Conservation (phyloP, 2,888 invertebrate genomes). For the Encarsia formosa region DNA sequence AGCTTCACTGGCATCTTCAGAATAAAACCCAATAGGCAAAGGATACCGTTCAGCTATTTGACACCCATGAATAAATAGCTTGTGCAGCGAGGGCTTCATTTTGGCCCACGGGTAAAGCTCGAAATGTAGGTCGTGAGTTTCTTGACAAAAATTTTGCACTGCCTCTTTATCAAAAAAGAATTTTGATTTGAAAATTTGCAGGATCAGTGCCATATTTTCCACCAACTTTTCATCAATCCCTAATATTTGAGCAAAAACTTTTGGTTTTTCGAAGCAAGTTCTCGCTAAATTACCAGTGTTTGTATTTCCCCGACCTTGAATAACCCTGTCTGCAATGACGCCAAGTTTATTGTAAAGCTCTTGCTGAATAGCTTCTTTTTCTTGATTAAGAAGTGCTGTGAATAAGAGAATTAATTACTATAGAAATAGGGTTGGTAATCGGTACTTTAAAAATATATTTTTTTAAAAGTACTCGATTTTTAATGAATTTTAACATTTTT, state of each 20-base stretch:
- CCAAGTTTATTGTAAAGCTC: conserved; percentile 4
- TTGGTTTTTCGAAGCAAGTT: conserved; percentile 3
- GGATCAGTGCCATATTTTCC: not conserved
- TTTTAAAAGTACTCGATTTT: too few relatives aligned
- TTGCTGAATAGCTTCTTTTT: conserved; percentile 2
- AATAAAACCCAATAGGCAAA: too few relatives aligned
- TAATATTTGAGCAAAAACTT: not conserved
- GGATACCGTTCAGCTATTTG: too few relatives aligned
- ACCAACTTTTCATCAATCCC: conserved; percentile 1
- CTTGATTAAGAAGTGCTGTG: too few relatives aligned
- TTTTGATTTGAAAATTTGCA: conserved; percentile 5
- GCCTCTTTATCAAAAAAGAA: not conserved
- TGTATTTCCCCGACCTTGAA: conserved; percentile 7
- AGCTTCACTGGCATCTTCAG: too few relatives aligned
- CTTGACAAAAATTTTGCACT: not conserved
- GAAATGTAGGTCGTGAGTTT: not conserved
- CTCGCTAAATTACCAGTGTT: conserved; percentile 8
- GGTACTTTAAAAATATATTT: too few relatives aligned
- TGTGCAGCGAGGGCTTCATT: too few relatives aligned
- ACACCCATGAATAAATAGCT: too few relatives aligned
- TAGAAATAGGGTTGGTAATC: too few relatives aligned
- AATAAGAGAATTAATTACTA: too few relatives aligned
- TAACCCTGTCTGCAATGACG: not conserved
- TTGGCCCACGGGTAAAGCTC: too few relatives aligned
- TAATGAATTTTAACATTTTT: too few relatives aligned